Base-by-base conservation (phyloP, 1,140 invertebrate species). In the Polypedilum vanderplanki region DNA sequence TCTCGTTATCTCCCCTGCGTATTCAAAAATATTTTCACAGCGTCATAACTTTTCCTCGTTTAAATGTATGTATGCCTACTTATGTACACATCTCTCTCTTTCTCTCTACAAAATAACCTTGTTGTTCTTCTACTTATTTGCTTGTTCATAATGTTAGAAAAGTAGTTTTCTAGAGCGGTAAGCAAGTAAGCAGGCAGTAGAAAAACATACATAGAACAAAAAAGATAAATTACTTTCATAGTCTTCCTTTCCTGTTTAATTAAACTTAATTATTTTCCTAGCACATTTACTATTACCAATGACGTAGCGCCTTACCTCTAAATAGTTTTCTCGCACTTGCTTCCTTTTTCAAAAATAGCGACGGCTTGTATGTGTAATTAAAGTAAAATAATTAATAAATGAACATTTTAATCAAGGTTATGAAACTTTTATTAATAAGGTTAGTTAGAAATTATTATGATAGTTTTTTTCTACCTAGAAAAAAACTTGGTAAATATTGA, bases 191-290 rank as follows among this genome's bases (percentile, higher is more conserved):
- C n/a, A n/a, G n/a, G n/a, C n/a, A n/a, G n/a, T n/a, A n/a, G 4
- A 57, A 9, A 57, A 57, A 57, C 46, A 57, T 57, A n/a, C 46
- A 57, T 70, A 70, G 65, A 70, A 22, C 65, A 57, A 70, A 33
- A 33, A 33, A 70, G 65, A 70, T 70, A 70, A 70, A 20, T 70
- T 70, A 70, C 65, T 70, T 70, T 70, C 65, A 70, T 70, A n/a
- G 65, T 20, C 15, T 57, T 57, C 15, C 17, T 70, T 70, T 70
- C 65, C 65, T 70, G 20, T 70, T 70, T 70, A 70, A 70, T 70
- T 70, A 70, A 70, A 22, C 20, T 70, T 70, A 70, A 70, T 70
- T 70, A 70, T 18, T 70, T 70, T 70, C 46, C 12, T 57, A 8
- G n/a, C 12, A 57, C 46, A 57, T 57, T 57, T 15, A 57, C 12